Evolutionary conservation across 2,888 invertebrate genomes (phyloP), one percentile per base, ranked within the genome.

Genomic region (Philhelius pedissequus): DNA sequence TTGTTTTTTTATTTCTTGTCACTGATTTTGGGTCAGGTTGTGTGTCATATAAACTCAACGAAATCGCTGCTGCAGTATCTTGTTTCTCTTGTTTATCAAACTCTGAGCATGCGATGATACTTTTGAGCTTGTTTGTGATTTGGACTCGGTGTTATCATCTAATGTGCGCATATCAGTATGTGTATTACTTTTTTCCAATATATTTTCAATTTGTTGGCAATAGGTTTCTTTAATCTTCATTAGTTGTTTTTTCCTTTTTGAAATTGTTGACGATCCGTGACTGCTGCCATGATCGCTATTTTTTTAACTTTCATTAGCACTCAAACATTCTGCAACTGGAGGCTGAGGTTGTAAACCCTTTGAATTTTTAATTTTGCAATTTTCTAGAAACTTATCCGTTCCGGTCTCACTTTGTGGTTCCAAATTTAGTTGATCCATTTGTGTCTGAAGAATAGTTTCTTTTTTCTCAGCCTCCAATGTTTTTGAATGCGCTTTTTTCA

Each of bases 401-500:
- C 78, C 69, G 22, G 18, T 15, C 1, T 74, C 69, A 32, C 69
- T 83, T 35, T 20, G 15, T 1, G 62, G 18, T 9, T 48, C 38
- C 9, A 73, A n/a, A 18, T 18, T 38, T 1, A 68, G 18, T 3
- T 50, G 15, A 0, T 6, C 56, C 20, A 70, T 58, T 75, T 64
- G 40, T 6, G 56, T 52, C 0, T 64, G 22, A 1, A 22, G 38
- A 15, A 18, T 18, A 0, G 7, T 15, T 38, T 70, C 56, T 0
- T 56, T 25, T 25, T 45, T 30, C 8, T 40, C 30, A 3, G 18
- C 25, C 1, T 50, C 38, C 35, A 62, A 11, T 13, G 40, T 32
- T 11, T 25, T 38, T 8, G n/a, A 40, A 73, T 52, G 27, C 20
- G 87, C 86, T 38, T 86, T 86, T 2, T 87, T 77, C 15, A 86